Evolutionary conservation across 2,113 vertebrate genomes (phyloP).

Genomic region (Gavialis gangeticus): DNA sequence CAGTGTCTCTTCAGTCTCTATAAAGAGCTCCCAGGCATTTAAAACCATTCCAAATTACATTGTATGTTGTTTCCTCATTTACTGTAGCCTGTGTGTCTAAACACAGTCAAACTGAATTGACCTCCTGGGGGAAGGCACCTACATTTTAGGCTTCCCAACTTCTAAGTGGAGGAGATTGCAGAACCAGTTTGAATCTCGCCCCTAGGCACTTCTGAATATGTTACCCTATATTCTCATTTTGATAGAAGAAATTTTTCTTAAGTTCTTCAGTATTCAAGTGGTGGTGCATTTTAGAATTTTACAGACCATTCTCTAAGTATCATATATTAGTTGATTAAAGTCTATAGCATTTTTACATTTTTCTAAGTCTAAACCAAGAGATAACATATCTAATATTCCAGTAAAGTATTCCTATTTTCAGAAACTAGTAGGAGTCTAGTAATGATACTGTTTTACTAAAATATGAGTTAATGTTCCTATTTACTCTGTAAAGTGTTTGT

Average conservation of each 20-base stretch:
- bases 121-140: too few species aligned
- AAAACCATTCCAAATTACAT: too few species aligned
- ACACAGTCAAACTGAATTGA: too few species aligned
- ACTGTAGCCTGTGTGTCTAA: too few species aligned
- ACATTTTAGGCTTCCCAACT: not conserved
- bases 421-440: not conserved
- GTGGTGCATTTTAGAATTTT: fast-evolving
- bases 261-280: not conserved
- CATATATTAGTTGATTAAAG: not conserved
- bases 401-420: not conserved
- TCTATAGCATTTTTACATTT: not conserved
- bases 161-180: not conserved
- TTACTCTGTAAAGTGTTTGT: not conserved
- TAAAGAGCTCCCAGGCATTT: too few species aligned
- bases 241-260: not conserved
- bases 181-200: not conserved
- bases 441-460: not conserved
- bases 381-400: fast-evolving
- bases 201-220: not conserved
- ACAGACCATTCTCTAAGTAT: not conserved
- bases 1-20: too few species aligned
- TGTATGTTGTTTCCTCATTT: too few species aligned
- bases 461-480: not conserved
- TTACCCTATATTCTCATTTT: not conserved
- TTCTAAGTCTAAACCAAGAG: not conserved